A percentile compares a stretch with the other conserved stretches of the same genome.
Evolutionary conservation across 2,888 invertebrate genomes (phyloP).

Genomic region (Encarsia formosa): DNA sequence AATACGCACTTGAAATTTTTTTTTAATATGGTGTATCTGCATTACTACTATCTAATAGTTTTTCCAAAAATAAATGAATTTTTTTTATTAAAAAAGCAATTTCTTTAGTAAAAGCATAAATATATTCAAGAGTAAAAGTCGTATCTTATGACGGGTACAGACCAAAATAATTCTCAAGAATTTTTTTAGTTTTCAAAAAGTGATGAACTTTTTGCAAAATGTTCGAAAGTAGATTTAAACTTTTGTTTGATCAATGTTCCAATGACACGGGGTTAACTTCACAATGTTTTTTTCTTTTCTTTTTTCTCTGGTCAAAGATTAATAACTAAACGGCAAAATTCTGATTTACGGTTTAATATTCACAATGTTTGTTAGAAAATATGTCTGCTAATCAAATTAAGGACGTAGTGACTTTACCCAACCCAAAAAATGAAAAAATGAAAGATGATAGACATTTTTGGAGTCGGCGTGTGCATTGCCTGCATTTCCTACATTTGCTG

Average conservation of each 20-base stretch:
- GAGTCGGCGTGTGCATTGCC: constrained; percentile 31
- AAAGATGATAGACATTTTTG: constrained; percentile 32
- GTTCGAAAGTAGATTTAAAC: no score
- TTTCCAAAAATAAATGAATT: no score
- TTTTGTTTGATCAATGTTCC: no score
- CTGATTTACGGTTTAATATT: no score
- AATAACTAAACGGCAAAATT: neutral
- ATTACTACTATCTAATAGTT: no score
- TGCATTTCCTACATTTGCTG: constrained; percentile 34
- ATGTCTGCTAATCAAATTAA: neutral
- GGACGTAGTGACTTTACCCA: neutral
- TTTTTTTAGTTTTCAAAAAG: neutral
- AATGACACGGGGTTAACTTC: constrained; percentile 1
- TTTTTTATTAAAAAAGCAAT: no score
- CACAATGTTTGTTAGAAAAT: no score
- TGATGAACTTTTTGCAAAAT: no score
- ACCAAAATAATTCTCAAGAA: neutral
- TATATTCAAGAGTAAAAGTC: neutral
- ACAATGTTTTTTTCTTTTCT: neutral
- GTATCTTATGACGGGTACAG: neutral
- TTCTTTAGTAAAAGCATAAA: neutral
- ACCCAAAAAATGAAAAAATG: constrained; percentile 1
- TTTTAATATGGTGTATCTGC: no score
- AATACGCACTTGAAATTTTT: no score
- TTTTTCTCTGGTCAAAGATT: no score